Base-by-base conservation (phyloP, 1,140 invertebrate genomes). In the Drosophila grimshawi region DNA sequence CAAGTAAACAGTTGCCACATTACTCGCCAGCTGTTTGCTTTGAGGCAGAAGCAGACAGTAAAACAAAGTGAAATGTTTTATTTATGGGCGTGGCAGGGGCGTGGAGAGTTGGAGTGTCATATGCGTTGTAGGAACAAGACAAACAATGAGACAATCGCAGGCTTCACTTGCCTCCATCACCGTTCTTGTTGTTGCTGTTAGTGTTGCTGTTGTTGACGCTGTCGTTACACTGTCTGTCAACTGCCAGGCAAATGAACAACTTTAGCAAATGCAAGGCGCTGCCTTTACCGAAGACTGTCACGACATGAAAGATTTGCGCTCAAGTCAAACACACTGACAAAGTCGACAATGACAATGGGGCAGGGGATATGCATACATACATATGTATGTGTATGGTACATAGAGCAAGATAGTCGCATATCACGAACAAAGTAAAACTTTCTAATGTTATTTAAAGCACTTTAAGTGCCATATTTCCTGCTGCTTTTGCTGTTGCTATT, bases 391-490 rank as follows among this genome's bases (percentile, higher is more conserved):
- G 45, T 30, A 63, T 29, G 43, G 2, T n/a, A 41, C 6, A 29
- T 8, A 35, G 11, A 37, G n/a, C 43, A 49, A 59, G 49, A 52
- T 61, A 41, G 33, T 48, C 39, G 19, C 62, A 67, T 56, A 59
- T 55, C 70, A 41, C 49, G 48, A 62, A 66, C 51, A 62, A 48
- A 73, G 46, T 60, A 80, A 70, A 88, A 88, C 85, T 88, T 88
- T 89, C 83, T 88, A 89, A 88, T 88, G 83, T 89, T 88, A 89
- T 88, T 88, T 88, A 88, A 88, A 88, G 83, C 86, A 88, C 83
- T 88, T 88, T 88, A 88, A 88, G 83, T 88, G 83, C 74, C 86
- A 88, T 89, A 88, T 88, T 88, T 88, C 85, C 83, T 89, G 77
- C 76, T 70, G 33, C 72, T 53, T 60, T 60, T 66, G 35, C 73